Percentiles rank a stretch among this genome's conserved stretches.
phyloP scores from a whole-genome alignment of 2,113 vertebrate genomes.

The Gracilinanus agilis region DNA sequence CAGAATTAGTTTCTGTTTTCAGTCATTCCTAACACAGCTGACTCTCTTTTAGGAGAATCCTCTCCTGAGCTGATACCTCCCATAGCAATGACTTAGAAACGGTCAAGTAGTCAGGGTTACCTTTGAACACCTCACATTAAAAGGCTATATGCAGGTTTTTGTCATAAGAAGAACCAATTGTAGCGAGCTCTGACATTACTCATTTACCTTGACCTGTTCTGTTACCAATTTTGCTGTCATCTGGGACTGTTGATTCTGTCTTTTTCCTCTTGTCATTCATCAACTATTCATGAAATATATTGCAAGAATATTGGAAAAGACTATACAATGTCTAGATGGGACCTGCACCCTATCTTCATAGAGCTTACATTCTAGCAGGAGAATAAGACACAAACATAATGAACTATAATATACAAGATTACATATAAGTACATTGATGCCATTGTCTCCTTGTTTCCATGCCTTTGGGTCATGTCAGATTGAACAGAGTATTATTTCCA shows the following conservation, averaged over 20 bases:
- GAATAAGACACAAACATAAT: background rate
- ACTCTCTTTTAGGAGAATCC: background rate
- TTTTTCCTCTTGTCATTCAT: background rate
- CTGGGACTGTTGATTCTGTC: background rate
- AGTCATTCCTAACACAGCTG: background rate
- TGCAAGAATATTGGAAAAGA: background rate
- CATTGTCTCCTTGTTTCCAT: background rate
- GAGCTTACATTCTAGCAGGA: background rate
- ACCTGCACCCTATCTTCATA: background rate
- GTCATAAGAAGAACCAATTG: background rate
- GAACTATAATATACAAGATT: background rate
- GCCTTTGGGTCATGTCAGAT: background rate
- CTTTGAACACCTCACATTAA: background rate
- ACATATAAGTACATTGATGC: background rate
- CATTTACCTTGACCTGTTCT: background rate
- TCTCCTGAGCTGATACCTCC: background rate
- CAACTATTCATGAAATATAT: background rate
- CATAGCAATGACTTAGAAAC: background rate
- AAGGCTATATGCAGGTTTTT: background rate
- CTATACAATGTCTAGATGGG: background rate
- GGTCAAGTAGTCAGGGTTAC: background rate
- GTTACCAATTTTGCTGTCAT: background rate
- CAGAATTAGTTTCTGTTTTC: constrained; percentile 25
- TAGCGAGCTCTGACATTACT: background rate
- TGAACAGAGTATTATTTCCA: background rate